phyloP scores from a whole-genome alignment of 2,888 invertebrate species.

The Troglohyphantes excavatus region DNA sequence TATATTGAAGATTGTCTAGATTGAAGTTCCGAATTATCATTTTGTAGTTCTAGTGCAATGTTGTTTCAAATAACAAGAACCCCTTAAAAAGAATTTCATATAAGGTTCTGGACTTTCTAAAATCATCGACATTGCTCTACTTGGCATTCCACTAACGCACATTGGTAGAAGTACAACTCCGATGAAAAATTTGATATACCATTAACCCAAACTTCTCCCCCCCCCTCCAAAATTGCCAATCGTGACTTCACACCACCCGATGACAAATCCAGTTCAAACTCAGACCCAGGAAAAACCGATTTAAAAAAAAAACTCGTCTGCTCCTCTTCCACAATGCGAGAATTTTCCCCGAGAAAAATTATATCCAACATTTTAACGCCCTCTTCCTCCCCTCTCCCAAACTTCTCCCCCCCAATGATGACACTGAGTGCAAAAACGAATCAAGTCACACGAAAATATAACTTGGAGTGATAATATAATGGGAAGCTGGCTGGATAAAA shows the following conservation, averaged over 20 bases:
- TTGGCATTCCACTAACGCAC: no score
- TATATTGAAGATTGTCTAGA: no score
- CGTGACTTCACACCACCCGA: background rate
- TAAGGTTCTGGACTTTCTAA: no score
- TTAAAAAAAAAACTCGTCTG: background rate
- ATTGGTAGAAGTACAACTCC: background rate
- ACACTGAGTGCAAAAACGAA: slow-evolving; percentile 17
- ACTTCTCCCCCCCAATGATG: background rate
- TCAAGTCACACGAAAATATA: slow-evolving; percentile 25
- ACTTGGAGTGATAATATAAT: background rate
- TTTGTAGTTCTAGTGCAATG: no score
- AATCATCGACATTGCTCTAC: no score
- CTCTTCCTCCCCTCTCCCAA: background rate
- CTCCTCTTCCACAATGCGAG: background rate
- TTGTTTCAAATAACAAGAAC: no score
- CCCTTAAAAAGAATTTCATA: no score
- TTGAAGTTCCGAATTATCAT: no score
- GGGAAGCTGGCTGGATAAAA: background rate
- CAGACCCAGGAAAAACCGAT: background rate
- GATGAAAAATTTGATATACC: background rate
- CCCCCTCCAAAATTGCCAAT: slow-evolving; percentile 22
- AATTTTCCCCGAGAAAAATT: slow-evolving; percentile 8
- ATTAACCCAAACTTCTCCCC: slow-evolving; percentile 4
- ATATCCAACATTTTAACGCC: slow-evolving; percentile 3
- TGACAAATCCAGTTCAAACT: slow-evolving; percentile 18